A percentile compares a stretch with the other conserved stretches of the same genome.
Evolutionary conservation across 2,797 vertebrate genomes (phyloP).

Genomic region (Helicolenus hilgendorfi): DNA sequence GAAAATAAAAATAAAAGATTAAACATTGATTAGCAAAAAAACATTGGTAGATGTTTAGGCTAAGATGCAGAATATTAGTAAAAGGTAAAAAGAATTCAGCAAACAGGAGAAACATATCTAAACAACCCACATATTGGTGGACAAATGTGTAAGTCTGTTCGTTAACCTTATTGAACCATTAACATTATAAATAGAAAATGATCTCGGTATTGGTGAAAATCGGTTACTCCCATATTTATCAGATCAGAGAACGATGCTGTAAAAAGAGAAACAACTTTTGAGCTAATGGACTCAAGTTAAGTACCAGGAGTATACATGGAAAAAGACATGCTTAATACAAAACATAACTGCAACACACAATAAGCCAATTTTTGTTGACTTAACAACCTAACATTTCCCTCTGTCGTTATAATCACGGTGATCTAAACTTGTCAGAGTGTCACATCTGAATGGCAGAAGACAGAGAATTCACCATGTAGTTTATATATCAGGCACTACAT

Average conservation of each 20-base stretch:
- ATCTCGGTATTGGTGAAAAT: not conserved
- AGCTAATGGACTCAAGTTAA: not conserved
- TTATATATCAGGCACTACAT: conserved; percentile 56
- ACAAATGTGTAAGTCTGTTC: not conserved
- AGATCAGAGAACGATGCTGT: not conserved
- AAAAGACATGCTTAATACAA: not conserved
- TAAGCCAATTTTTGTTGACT: not conserved
- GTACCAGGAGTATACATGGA: not conserved
- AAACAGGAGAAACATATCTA: not conserved
- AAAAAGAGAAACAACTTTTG: not conserved
- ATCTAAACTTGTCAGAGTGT: conserved; percentile 4
- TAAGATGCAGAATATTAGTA: conserved; percentile 39
- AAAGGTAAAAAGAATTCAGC: conserved; percentile 17
- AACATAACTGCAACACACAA: not conserved
- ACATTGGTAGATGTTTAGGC: conserved; percentile 11
- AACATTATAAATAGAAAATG: not conserved
- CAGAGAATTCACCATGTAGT: conserved; percentile 43
- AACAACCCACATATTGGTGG: not conserved
- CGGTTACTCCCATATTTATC: not conserved
- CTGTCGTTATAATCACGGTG: not conserved
- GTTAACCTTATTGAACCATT: not conserved
- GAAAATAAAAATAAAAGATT: conserved; percentile 4
- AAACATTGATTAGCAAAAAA: conserved; percentile 78
- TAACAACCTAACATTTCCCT: not conserved
- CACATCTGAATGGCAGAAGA: conserved; percentile 54